These are phyloP conservation scores for Drosophila obscura DNA, from an alignment of 1,140 invertebrate species.

Conservation along the genomic window DNA sequence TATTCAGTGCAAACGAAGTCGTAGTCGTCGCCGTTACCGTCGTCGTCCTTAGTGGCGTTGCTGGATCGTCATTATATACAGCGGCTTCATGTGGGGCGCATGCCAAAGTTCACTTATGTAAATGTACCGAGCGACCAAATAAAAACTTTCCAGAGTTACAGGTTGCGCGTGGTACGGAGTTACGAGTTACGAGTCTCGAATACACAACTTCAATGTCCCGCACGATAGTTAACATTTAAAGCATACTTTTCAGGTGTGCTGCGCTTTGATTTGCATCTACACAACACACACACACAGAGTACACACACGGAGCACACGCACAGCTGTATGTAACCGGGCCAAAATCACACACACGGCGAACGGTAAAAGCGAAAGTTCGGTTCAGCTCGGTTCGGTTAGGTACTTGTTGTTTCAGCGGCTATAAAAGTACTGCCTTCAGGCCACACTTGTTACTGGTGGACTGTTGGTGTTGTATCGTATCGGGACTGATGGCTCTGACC, in stretches of 20 bases:
- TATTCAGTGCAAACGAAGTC: conserved; percentile 66
- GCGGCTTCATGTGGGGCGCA: conserved; percentile 32
- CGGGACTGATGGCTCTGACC: conserved; percentile 11
- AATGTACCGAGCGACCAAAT: conserved; percentile 38
- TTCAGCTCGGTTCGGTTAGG: conserved; percentile 28
- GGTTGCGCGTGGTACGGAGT: conserved; percentile 16
- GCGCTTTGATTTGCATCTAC: conserved; percentile 70
- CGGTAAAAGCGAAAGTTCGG: conserved; percentile 24
- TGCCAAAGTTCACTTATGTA: conserved; percentile 72
- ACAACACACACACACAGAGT: conserved; percentile 43
- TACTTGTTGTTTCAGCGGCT: conserved; percentile 77
- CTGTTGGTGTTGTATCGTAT: too few relatives aligned
- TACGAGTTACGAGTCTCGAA: too few relatives aligned
- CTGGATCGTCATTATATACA: conserved; percentile 4
- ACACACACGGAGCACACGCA: conserved; percentile 22
- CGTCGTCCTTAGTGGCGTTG: conserved; percentile 17
- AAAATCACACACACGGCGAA: conserved; percentile 14
- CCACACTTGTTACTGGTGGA: conserved; percentile 50
- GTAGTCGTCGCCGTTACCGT: conserved; percentile 12
- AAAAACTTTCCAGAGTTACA: conserved; percentile 56
- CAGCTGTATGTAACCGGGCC: conserved; percentile 7
- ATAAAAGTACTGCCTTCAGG: conserved; percentile 58
- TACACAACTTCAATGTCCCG: too few relatives aligned
- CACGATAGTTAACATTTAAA: conserved; percentile 68
- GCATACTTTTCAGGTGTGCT: conserved; percentile 78